Percentiles rank a stretch among this genome's conserved stretches.
Conservation (phyloP, 1,140 invertebrate species). For the Procambarus clarkii region DNA sequence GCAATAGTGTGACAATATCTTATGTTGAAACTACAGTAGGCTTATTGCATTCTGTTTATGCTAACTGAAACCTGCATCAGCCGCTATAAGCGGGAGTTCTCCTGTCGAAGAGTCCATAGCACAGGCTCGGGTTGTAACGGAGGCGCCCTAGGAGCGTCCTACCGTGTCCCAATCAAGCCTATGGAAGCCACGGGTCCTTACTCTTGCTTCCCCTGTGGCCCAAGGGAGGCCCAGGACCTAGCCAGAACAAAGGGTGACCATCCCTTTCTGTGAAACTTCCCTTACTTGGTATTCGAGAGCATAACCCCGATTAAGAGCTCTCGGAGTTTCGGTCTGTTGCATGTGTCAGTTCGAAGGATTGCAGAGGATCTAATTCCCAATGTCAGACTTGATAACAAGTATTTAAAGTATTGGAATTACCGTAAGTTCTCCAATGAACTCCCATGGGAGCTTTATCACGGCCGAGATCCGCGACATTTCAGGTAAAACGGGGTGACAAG, state of each 20-base stretch:
- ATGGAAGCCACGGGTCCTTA: neutral
- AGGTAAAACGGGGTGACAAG: slow-evolving; percentile 45
- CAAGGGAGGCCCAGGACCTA: neutral
- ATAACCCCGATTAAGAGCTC: slow-evolving; percentile 4
- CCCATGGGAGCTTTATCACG: neutral
- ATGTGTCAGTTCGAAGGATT: too few relatives aligned
- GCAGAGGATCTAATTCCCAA: too few relatives aligned
- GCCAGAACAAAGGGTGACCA: slow-evolving; percentile 26
- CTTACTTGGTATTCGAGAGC: slow-evolving; percentile 12
- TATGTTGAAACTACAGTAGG: too few relatives aligned
- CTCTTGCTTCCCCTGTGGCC: neutral
- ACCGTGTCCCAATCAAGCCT: neutral
- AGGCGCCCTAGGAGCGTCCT: too few relatives aligned
- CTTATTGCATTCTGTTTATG: too few relatives aligned
- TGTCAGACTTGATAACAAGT: too few relatives aligned
- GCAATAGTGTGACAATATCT: too few relatives aligned
- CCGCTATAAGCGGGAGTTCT: too few relatives aligned
- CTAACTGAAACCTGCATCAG: too few relatives aligned
- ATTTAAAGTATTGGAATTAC: too few relatives aligned
- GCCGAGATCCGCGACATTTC: slow-evolving; percentile 14
- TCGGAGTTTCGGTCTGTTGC: neutral
- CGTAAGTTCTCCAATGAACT: neutral
- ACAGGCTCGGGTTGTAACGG: neutral
- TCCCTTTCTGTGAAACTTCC: slow-evolving; percentile 27
- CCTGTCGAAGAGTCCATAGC: too few relatives aligned